phyloP scores from a whole-genome alignment of 37 sponge, comb jelly and placozoan species.

The Bolinopsis microptera region DNA sequence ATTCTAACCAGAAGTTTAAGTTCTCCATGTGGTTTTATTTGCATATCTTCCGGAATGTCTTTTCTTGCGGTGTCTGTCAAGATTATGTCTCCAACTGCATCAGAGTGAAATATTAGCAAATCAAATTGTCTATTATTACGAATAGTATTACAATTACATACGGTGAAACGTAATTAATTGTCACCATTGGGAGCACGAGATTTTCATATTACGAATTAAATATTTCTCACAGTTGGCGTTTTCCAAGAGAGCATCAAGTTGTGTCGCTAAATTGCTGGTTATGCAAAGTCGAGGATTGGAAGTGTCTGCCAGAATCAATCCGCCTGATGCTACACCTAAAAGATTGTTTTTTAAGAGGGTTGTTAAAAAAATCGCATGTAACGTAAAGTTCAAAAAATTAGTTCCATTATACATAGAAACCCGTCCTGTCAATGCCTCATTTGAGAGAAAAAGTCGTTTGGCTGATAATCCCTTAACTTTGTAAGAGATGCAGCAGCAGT shows the following conservation, averaged over 20 bases:
- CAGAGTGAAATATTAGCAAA: too few relatives aligned
- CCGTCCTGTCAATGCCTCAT: too few relatives aligned
- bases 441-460: too few relatives aligned
- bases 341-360: not conserved
- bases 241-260: not conserved
- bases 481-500: not conserved
- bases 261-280: not conserved
- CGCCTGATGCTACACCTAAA: not conserved
- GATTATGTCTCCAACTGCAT: not conserved
- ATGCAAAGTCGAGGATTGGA: conserved; percentile 26
- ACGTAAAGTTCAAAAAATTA: not conserved
- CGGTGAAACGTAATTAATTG: too few relatives aligned
- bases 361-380: not conserved
- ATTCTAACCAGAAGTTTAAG: not conserved
- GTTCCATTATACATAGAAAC: too few relatives aligned
- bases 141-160: too few relatives aligned
- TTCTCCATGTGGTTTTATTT: not conserved
- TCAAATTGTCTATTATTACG: too few relatives aligned
- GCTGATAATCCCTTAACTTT: not conserved
- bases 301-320: not conserved
- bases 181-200: too few relatives aligned
- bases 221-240: not conserved
- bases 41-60: not conserved
- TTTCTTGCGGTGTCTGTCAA: not conserved
- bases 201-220: too few relatives aligned